Evolutionary conservation across 2,113 vertebrate species (phyloP).

Genomic region (Atrichornis clamosus): DNA sequence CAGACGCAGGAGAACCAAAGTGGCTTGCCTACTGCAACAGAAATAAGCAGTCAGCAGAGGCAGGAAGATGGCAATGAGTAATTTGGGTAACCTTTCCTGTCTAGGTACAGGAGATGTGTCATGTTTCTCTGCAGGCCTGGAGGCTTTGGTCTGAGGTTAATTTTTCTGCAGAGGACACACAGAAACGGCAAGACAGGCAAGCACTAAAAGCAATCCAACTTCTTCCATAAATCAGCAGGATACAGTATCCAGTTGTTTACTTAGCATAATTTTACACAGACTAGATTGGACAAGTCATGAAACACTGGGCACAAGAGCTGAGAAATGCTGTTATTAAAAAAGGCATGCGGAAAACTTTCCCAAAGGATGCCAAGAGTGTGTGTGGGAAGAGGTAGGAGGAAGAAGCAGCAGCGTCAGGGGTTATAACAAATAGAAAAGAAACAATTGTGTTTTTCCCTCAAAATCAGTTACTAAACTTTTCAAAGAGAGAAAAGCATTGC

Average conservation of each 20-base stretch:
- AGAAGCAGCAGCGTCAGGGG: constrained; percentile 22
- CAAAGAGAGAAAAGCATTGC: not conserved
- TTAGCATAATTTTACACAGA: constrained; percentile 57
- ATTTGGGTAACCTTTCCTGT: not conserved
- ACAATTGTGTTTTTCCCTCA: not conserved
- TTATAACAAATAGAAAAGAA: constrained; percentile 20
- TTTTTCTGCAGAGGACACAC: not conserved
- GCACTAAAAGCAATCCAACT: constrained; percentile 2
- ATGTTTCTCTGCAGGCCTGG: not conserved
- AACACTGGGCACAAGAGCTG: constrained; percentile 56
- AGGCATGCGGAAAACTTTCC: constrained; percentile 49
- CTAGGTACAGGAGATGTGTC: not conserved
- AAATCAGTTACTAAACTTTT: constrained; percentile 1
- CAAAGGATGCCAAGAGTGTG: constrained; percentile 35
- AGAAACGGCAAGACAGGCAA: not conserved
- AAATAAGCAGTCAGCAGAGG: not conserved
- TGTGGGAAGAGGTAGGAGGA: constrained; percentile 57
- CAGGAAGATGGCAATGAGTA: not conserved
- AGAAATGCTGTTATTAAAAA: constrained; percentile 52
- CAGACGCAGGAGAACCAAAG: not conserved
- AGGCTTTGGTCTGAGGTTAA: not conserved
- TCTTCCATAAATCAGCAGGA: constrained; percentile 45
- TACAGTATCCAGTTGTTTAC: constrained; percentile 56
- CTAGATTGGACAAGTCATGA: constrained; percentile 63
- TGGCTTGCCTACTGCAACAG: not conserved